These are phyloP conservation scores for Aphaenogaster floridana DNA, from an alignment of 1,140 invertebrate species.

Conservation along the genomic window DNA sequence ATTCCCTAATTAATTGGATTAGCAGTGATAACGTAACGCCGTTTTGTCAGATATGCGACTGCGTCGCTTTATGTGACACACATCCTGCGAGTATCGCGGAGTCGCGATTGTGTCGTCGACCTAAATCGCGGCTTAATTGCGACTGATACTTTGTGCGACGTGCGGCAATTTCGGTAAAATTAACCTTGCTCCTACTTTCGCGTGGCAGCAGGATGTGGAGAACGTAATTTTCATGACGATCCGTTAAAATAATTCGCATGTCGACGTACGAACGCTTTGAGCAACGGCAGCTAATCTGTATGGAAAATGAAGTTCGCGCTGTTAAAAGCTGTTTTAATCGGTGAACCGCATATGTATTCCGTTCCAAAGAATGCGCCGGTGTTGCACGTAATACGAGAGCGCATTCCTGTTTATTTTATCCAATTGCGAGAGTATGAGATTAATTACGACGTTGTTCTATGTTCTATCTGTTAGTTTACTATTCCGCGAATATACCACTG, in stretches of 20 bases:
- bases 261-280: background rate
- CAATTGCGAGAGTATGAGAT: background rate
- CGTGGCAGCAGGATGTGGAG: background rate
- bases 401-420: constrained; percentile 2
- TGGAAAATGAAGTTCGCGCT: background rate
- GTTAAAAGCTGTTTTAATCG: constrained; percentile 4
- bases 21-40: background rate
- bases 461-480: background rate
- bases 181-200: constrained; percentile 12
- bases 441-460: constrained; percentile 1
- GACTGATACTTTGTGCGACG: background rate
- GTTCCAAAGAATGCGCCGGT: background rate
- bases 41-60: background rate
- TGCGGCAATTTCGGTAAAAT: background rate
- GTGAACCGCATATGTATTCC: background rate
- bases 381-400: background rate
- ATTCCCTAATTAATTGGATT: background rate
- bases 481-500: background rate
- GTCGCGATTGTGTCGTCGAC: background rate
- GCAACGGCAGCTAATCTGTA: background rate
- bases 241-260: background rate
- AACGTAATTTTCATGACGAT: constrained; percentile 28
- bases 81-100: background rate
- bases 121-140: background rate
- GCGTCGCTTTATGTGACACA: background rate